Evolutionary conservation across 2,888 invertebrate genomes (phyloP).

Genomic region (Odontothrips loti): DNA sequence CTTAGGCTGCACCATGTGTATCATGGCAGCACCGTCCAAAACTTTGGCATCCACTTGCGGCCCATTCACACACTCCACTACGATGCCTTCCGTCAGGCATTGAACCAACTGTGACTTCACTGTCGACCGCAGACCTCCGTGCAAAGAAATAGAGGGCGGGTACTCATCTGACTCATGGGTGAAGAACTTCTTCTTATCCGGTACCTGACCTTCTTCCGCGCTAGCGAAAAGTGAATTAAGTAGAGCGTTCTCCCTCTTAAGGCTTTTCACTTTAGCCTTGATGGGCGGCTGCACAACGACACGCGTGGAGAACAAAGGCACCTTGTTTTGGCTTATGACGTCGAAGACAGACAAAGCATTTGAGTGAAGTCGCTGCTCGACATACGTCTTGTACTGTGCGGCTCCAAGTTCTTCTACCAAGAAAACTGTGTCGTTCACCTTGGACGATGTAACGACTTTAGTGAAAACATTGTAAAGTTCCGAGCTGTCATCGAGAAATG

Average conservation of each 20-base stretch:
- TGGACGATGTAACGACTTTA: background rate
- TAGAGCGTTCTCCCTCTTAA: background rate
- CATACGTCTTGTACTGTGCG: background rate
- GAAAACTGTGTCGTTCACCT: background rate
- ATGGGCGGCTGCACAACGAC: background rate
- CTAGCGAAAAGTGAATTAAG: background rate
- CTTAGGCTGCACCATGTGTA: background rate
- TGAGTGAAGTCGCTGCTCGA: background rate
- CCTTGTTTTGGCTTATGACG: background rate
- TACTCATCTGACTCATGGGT: background rate
- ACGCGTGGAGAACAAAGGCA: background rate
- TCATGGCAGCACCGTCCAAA: background rate
- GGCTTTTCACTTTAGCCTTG: background rate
- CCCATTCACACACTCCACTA: background rate
- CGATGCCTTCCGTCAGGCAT: background rate
- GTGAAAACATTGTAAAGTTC: background rate
- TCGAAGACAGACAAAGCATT: background rate
- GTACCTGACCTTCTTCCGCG: background rate
- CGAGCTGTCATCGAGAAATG: background rate
- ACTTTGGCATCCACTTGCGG: background rate
- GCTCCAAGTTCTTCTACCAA: background rate
- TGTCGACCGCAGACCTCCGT: background rate
- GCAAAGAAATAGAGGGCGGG: background rate
- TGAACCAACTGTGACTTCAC: background rate
- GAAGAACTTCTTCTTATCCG: background rate